Percentiles rank a stretch among this genome's conserved stretches.
phyloP scores from a whole-genome alignment of 2,888 invertebrate genomes.

The Prosopocoilus inquinatus region DNA sequence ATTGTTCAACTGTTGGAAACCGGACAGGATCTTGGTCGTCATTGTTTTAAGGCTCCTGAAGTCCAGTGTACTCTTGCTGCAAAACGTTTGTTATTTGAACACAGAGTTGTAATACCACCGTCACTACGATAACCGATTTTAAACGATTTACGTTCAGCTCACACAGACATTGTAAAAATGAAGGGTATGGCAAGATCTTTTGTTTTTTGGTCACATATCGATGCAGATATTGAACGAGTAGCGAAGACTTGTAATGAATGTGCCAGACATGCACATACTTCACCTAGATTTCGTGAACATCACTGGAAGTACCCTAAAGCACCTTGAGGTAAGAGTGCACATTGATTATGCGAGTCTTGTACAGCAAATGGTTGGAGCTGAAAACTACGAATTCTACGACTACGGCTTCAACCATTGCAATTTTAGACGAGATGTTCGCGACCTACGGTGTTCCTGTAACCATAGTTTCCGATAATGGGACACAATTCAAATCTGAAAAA shows the following conservation, averaged over 20 bases:
- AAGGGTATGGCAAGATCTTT: too few species aligned
- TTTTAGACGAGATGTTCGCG: conserved; percentile 22
- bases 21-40: background rate
- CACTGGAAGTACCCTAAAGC: conserved; percentile 29
- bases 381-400: background rate
- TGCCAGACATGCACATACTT: conserved; percentile 20
- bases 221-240: conserved; percentile 30
- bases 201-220: conserved; percentile 30
- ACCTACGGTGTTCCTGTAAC: conserved; percentile 21
- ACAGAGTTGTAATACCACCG: too few species aligned
- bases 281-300: conserved; percentile 24
- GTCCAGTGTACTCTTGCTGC: background rate
- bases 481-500: conserved; percentile 18
- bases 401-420: conserved; percentile 18
- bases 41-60: background rate
- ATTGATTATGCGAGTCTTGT: conserved; percentile 37
- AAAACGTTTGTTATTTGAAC: too few species aligned
- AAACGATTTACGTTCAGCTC: conserved; percentile 26
- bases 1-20: too few species aligned
- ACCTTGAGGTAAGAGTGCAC: conserved; percentile 34
- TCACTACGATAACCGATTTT: too few species aligned
- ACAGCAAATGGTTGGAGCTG: conserved; percentile 8
- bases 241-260: conserved; percentile 27
- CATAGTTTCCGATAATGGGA: conserved; percentile 24
- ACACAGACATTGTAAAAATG: conserved; percentile 34